Conservation (phyloP, 92 coral and sea anemone genomes). For the Zoanthus sansibaricus region DNA sequence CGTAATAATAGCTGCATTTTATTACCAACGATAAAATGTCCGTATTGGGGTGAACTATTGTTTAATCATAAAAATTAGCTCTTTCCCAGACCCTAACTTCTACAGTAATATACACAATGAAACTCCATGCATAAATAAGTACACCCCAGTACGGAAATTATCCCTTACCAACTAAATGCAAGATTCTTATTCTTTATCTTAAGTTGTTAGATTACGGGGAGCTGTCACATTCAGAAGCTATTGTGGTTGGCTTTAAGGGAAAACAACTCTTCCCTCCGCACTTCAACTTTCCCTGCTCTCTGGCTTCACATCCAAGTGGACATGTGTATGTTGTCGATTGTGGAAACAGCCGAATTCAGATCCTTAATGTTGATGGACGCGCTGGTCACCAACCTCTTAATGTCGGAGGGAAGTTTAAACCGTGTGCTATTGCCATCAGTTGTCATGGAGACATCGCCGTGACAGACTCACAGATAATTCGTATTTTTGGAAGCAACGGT, state of each 20-base stretch:
- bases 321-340: conserved; percentile 87
- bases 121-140: no score
- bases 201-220: conserved; percentile 88
- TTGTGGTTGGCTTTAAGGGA: conserved; percentile 90
- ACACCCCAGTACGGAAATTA: no score
- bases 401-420: conserved; percentile 91
- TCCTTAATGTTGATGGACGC: conserved; percentile 73
- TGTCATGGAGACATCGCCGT: conserved; percentile 77
- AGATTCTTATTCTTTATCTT: neutral
- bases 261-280: conserved; percentile 81
- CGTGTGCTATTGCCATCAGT: conserved; percentile 88
- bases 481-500: conserved; percentile 86
- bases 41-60: no score
- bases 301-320: conserved; percentile 72
- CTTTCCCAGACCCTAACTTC: no score
- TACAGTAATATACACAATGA: no score
- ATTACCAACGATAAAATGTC: no score
- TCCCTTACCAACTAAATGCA: no score
- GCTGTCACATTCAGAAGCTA: conserved; percentile 74
- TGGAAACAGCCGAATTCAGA: conserved; percentile 86
- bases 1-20: neutral
- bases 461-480: conserved; percentile 89
- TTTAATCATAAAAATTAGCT: no score
- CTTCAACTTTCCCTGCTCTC: conserved; percentile 81
- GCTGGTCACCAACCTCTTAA: conserved; percentile 81